Conservation (phyloP, 2,888 invertebrate genomes). For the Idaea aversata region DNA sequence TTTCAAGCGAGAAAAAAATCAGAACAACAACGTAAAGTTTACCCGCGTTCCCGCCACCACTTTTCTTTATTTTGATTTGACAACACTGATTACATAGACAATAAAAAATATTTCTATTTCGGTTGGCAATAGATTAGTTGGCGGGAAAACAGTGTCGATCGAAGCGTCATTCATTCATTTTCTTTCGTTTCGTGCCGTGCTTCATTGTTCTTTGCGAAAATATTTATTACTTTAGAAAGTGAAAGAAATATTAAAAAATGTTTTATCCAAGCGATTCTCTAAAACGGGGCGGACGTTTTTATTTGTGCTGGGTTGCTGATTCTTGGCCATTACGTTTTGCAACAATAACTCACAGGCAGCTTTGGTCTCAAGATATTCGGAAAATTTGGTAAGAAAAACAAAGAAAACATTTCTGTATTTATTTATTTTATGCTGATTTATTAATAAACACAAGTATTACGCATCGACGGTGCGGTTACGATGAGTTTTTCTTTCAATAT, state of each 20-base stretch:
- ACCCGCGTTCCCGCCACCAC: no score
- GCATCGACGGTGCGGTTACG: no score
- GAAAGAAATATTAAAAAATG: constrained; percentile 41
- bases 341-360: constrained; percentile 56
- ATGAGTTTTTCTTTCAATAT: no score
- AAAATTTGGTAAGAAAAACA: constrained; percentile 53
- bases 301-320: constrained; percentile 72
- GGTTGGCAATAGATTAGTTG: no score
- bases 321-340: constrained; percentile 70
- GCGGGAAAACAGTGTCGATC: no score
- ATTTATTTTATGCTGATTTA: no score
- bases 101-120: no score
- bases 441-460: no score
- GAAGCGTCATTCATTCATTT: background rate
- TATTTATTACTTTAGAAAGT: constrained; percentile 44
- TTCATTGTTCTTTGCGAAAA: constrained; percentile 25
- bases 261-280: constrained; percentile 67
- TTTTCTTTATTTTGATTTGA: no score
- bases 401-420: background rate
- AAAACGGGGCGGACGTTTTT: constrained; percentile 66
- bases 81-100: no score
- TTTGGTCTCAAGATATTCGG: constrained; percentile 67
- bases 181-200: background rate
- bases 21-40: no score
- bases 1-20: no score